Evolutionary conservation across 2,797 vertebrate species (phyloP).

Genomic region (Acanthis flammea): DNA sequence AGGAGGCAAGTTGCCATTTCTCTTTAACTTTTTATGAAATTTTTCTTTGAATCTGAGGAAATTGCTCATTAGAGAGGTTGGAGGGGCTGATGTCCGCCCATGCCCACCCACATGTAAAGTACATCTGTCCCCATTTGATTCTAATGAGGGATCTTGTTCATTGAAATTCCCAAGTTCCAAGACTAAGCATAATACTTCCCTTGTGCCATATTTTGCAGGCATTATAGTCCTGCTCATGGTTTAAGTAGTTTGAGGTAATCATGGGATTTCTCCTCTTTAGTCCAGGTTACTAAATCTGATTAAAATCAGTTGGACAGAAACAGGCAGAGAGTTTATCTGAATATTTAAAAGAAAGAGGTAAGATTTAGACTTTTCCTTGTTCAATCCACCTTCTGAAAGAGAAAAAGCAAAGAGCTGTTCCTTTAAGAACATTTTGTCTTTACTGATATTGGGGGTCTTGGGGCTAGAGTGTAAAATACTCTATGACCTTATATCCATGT

Average conservation of each 20-base stretch:
- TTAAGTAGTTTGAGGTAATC: neutral
- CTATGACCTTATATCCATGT: neutral
- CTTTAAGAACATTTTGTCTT: neutral
- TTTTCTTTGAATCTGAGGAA: conserved; percentile 60
- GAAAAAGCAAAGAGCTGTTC: neutral
- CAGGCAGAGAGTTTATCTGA: neutral
- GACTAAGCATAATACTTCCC: neutral
- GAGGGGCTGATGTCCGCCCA: neutral
- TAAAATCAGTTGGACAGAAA: neutral
- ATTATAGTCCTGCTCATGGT: neutral
- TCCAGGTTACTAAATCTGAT: neutral
- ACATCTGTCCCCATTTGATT: conserved; percentile 32
- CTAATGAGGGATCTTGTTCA: neutral
- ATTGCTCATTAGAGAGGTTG: conserved; percentile 48
- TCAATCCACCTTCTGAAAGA: neutral
- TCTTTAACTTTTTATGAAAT: conserved; percentile 58
- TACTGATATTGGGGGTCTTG: neutral
- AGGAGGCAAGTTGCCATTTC: conserved; percentile 40
- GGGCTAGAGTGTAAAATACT: neutral
- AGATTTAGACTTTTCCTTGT: neutral
- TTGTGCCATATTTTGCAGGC: neutral
- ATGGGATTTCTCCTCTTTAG: neutral
- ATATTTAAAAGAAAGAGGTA: neutral
- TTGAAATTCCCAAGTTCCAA: neutral
- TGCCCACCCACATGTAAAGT: conserved; percentile 9